phyloP scores from a whole-genome alignment of 2,113 vertebrate species.

The Fregata magnificens region DNA sequence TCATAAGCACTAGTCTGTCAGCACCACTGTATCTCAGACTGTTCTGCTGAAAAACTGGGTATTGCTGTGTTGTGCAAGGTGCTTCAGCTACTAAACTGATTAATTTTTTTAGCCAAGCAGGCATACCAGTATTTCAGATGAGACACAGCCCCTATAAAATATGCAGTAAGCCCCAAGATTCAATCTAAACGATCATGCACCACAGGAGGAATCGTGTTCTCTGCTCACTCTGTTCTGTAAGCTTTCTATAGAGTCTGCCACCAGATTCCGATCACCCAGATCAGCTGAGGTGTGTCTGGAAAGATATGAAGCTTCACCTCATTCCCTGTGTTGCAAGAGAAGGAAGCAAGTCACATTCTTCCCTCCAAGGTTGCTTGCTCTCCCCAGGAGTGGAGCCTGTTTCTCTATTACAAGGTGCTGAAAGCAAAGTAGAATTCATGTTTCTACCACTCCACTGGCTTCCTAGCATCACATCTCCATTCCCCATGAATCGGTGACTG shows the following conservation, averaged over 20 bases:
- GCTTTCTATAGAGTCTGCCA: neutral
- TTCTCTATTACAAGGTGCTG: neutral
- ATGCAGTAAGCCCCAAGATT: neutral
- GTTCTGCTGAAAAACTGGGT: neutral
- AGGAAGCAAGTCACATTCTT: neutral
- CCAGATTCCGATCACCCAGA: neutral
- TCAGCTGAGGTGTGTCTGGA: neutral
- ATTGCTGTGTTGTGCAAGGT: neutral
- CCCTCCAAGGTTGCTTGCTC: neutral
- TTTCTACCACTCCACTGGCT: neutral
- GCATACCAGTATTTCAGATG: neutral
- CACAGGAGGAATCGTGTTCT: neutral
- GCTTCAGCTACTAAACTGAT: neutral
- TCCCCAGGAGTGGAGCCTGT: neutral
- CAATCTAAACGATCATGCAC: neutral
- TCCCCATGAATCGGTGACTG: neutral
- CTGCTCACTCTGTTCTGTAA: neutral
- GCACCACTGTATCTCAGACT: neutral
- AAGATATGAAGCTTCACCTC: neutral
- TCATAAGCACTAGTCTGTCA: neutral
- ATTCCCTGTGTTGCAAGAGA: neutral
- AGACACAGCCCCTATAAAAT: neutral
- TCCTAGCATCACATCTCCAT: neutral
- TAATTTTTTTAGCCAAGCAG: neutral
- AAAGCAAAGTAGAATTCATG: neutral